Evolutionary conservation across 2,113 vertebrate species (phyloP).

Genomic region (Mastomys natalensis): DNA sequence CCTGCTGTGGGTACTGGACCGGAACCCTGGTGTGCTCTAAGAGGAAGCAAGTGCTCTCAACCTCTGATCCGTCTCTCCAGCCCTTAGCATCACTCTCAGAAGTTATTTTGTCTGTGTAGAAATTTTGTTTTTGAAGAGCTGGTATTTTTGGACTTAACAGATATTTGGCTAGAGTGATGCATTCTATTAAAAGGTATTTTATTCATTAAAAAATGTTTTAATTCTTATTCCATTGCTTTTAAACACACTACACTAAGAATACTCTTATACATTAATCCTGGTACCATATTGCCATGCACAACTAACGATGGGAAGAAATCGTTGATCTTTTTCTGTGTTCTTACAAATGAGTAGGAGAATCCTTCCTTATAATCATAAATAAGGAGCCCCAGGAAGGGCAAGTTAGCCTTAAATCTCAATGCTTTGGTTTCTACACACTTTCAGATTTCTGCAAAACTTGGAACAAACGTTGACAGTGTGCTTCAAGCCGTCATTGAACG

Average conservation of each 20-base stretch:
- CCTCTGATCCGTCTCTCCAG: not conserved
- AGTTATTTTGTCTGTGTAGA: not conserved
- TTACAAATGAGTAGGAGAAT: slow-evolving; percentile 3
- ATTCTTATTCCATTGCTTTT: not conserved
- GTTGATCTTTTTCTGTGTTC: not conserved
- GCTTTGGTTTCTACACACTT: slow-evolving; percentile 61
- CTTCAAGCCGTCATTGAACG: slow-evolving; percentile 93
- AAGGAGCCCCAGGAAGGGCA: not conserved
- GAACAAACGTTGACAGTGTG: slow-evolving; percentile 94
- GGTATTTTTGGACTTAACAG: not conserved
- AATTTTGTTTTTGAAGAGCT: not conserved
- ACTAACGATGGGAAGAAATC: not conserved
- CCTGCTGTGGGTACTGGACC: not conserved
- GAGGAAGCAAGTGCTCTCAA: not conserved
- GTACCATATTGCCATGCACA: not conserved
- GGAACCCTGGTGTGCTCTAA: not conserved
- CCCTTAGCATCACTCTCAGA: not conserved
- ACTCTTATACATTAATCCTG: not conserved
- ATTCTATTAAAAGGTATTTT: not conserved
- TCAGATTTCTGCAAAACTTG: slow-evolving; percentile 97
- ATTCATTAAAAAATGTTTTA: not conserved
- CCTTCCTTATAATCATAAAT: not conserved
- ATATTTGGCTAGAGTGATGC: not conserved
- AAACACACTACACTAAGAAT: not conserved
- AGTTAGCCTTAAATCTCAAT: slow-evolving; percentile 38